Base-by-base conservation (phyloP, 2,797 vertebrate species). In the Mus spretus region DNA sequence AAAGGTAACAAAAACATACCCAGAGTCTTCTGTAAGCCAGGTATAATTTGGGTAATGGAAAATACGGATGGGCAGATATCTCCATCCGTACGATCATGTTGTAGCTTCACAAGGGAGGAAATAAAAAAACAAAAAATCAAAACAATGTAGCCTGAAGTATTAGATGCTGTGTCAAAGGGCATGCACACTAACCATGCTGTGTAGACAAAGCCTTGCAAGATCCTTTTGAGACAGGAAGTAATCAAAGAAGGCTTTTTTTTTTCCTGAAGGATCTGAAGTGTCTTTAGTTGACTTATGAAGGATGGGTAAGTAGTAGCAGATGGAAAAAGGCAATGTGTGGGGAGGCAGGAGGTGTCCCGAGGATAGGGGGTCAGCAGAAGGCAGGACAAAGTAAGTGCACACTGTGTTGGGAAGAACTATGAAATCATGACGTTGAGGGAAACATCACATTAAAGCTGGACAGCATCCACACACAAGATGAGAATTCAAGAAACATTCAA, bases 201-300 rank as follows among this genome's bases (percentile, higher is more conserved):
- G 26, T 86, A 40, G 22, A 31, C 37, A 24, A 74, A 72, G 37
- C 0, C 5, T 1, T 1, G 24, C 3, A 5, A 57, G 26, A 81
- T 50, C 40, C 12, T 14, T 7, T 8, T 7, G 90, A 57, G 74
- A 57, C 14, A 53, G 63, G 37, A 72, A 17, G 44, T 77, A 37
- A 50, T 28, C 31, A 37, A 70, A 20, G 59, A 83, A 95, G 37
- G 37, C 26, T n/a, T 96, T 80, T 87, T 24, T 31, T 83, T 95
- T 65, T 82, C 8, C 26, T 84, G n/a, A 84, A n/a, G 14, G 50
- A 37, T 8, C 3, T 9, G 7, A 87, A 86, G 47, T 93, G 20
- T 91, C 20, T 55, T 82, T 40, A 78, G 72, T 90, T 88, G 22
- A 20, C 2, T 80, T 28, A 24, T 44, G 37, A 87, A 67, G 50